A percentile compares a stretch with the other conserved stretches of the same genome.
Evolutionary conservation across 2,113 vertebrate genomes (phyloP).

Genomic region (Hippocampus abdominalis): DNA sequence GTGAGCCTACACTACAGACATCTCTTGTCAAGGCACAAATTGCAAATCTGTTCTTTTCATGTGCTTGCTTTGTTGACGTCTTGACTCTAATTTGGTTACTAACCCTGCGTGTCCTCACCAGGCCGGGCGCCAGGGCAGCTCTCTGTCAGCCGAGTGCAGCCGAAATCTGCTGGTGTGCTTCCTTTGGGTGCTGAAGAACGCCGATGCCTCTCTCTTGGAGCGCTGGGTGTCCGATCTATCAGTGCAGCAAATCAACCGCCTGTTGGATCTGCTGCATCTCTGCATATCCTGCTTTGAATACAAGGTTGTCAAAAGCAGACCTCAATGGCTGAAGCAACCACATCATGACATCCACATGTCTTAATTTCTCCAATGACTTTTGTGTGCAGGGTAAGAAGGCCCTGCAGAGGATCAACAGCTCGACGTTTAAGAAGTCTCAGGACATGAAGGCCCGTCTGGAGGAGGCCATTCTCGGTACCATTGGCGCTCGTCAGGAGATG

Average conservation of each 20-base stretch:
- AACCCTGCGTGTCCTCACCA: constrained; percentile 43
- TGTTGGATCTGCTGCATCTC: constrained; percentile 84
- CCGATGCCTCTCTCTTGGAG: constrained; percentile 78
- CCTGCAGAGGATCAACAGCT: constrained; percentile 86
- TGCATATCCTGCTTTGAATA: constrained; percentile 88
- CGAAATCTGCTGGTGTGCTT: constrained; percentile 83
- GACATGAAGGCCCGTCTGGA: constrained; percentile 92
- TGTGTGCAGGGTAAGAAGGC: constrained; percentile 78
- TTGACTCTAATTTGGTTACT: background rate
- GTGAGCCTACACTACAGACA: constrained; percentile 66
- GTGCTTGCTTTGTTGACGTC: background rate
- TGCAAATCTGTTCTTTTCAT: background rate
- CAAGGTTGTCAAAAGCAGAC: constrained; percentile 71
- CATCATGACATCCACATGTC: background rate
- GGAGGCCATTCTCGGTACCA: constrained; percentile 87
- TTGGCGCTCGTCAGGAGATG: constrained; percentile 89
- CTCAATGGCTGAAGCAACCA: background rate
- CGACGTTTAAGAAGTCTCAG: constrained; percentile 90
- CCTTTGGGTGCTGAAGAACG: constrained; percentile 89
- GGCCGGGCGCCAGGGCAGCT: constrained; percentile 74
- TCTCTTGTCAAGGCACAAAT: constrained; percentile 7
- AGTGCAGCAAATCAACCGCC: constrained; percentile 80
- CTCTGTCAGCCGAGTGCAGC: constrained; percentile 82
- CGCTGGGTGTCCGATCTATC: constrained; percentile 83
- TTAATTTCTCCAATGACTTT: background rate